Base-by-base conservation (phyloP, 2,113 vertebrate genomes). In the Tragelaphus scriptus region DNA sequence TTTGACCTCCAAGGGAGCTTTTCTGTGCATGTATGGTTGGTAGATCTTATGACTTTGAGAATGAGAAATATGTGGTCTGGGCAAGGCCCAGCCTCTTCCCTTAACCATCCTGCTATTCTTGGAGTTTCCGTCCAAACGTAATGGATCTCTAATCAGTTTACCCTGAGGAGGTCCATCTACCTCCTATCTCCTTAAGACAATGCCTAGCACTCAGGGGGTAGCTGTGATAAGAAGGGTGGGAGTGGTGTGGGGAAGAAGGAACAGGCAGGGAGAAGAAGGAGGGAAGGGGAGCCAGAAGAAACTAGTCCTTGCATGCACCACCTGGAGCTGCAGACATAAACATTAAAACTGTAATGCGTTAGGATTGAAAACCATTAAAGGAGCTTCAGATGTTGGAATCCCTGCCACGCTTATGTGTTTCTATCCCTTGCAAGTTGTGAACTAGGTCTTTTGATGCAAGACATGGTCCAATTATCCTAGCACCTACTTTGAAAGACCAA, bases 361-460 rank as follows among this genome's bases (percentile, higher is more conserved):
- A 1, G 16, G 26, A 28, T 32, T 95, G 71, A 58, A 25, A 58
- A 75, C 63, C 28, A 75, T 26, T 44, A 81, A 92, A 93, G 40
- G 4, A 19, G 14, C 16, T 56, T 90, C 9, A 47, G 68, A 56
- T 90, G 26, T 53, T 32, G 7, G 14, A 59, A 75, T 61, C 53
- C 47, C 75, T 75, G 47, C 30, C 15, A 36, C 6, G 23, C 19
- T 23, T 79, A 1, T 58, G 32, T 92, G 51, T 80, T 86, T 80
- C 0, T 2, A 51, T 40, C 12, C 11, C 16, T 49, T 79, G 40
- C 12, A 85, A 87, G 32, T 61, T 40, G 26, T 19, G 17, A 96
- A 82, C 81, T 53, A 94, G n/a, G 68, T 89, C 63, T 97, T 93
- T 85, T 49, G 17, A 81, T 87, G 23, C 92, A 95, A 95, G 80